These are phyloP conservation scores for Barnardius zonarius DNA, from an alignment of 2,113 vertebrate species.

Conservation along the genomic window DNA sequence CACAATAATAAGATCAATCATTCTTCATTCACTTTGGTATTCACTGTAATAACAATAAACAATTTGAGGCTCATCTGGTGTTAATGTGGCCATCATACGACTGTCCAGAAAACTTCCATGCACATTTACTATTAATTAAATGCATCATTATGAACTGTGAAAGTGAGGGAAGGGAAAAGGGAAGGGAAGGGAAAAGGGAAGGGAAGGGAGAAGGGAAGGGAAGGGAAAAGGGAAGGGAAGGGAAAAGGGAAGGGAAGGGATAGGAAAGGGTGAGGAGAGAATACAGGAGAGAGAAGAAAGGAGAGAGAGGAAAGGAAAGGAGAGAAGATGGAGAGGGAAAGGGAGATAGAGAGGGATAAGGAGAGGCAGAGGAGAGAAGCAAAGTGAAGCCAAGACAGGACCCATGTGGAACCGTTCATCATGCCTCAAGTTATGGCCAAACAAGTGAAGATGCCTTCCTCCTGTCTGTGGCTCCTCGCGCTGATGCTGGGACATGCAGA, in stretches of 20 bases:
- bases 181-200: background rate
- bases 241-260: background rate
- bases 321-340: background rate
- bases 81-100: conserved; percentile 70
- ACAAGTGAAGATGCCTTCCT: background rate
- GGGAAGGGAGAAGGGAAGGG: background rate
- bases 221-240: background rate
- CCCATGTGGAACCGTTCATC: background rate
- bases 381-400: background rate
- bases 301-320: background rate
- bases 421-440: background rate
- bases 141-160: conserved; percentile 53
- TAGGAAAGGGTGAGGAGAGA: background rate
- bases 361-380: background rate
- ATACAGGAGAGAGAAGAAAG: no score
- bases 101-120: conserved; percentile 55
- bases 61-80: conserved; percentile 71
- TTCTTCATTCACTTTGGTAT: conserved; percentile 39
- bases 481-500: background rate
- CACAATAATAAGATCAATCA: conserved; percentile 1
- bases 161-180: background rate
- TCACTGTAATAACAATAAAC: conserved; percentile 45
- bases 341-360: background rate
- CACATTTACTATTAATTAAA: conserved; percentile 68
- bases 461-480: background rate